These are phyloP conservation scores for Micromussa lordhowensis DNA, from an alignment of 92 coral and sea anemone species.

Conservation along the genomic window DNA sequence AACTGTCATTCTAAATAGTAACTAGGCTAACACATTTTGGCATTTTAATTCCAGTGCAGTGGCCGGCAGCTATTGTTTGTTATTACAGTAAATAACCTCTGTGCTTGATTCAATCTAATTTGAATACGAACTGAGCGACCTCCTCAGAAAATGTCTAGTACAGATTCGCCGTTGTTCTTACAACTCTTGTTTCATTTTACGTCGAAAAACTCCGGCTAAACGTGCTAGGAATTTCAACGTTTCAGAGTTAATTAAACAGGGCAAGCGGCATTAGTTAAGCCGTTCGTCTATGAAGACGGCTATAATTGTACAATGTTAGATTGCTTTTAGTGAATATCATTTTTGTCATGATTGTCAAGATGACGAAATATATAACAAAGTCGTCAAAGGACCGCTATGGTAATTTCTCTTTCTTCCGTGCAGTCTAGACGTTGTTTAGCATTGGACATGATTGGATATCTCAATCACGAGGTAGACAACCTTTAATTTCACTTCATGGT, in stretches of 20 bases:
- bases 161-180: not conserved
- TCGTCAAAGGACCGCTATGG: not conserved
- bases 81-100: constrained; percentile 17
- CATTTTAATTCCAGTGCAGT: not conserved
- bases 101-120: constrained; percentile 15
- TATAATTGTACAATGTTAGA: constrained; percentile 8
- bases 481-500: not conserved
- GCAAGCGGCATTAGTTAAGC: not conserved
- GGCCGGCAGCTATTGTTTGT: not conserved
- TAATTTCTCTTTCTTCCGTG: not conserved
- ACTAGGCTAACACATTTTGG: not conserved
- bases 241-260: not conserved
- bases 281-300: constrained; percentile 4
- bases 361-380: constrained; percentile 4
- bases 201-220: not conserved
- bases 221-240: not conserved
- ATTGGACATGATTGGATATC: not conserved
- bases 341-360: not conserved
- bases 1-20: not conserved
- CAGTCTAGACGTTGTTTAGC: not conserved
- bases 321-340: not conserved
- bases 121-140: not conserved
- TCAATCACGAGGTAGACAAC: not conserved
- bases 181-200: not conserved
- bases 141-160: not conserved